These are phyloP conservation scores for Streptopelia turtur DNA, from an alignment of 2,797 vertebrate species.

Conservation along the genomic window DNA sequence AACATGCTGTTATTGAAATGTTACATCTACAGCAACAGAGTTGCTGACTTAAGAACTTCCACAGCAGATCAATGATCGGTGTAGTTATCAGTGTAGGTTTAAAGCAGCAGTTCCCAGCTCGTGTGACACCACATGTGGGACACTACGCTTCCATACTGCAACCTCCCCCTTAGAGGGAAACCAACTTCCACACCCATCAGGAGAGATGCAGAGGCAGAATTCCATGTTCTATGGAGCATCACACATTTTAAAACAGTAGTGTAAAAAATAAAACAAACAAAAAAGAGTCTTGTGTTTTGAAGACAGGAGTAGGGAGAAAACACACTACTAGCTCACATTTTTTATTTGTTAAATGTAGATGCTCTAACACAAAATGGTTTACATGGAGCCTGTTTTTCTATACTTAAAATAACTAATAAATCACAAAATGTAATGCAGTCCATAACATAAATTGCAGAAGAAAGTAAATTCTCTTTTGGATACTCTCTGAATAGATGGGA, in stretches of 20 bases:
- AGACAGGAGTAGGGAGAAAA: neutral
- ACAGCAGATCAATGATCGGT: neutral
- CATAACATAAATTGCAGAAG: neutral
- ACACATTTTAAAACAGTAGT: neutral
- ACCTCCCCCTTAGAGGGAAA: neutral
- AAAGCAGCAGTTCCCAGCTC: neutral
- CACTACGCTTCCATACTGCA: neutral
- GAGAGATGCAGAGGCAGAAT: neutral
- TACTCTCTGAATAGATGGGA: neutral
- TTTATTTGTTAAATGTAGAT: neutral
- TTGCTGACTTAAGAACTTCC: neutral
- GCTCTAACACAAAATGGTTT: neutral
- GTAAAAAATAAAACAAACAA: neutral
- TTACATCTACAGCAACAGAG: neutral
- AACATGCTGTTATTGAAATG: neutral
- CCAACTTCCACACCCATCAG: accelerated
- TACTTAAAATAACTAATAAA: neutral
- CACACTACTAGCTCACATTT: neutral
- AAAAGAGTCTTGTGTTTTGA: neutral
- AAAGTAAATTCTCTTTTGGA: neutral
- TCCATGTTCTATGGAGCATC: neutral
- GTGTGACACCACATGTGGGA: accelerated
- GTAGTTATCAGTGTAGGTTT: neutral
- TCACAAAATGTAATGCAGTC: neutral
- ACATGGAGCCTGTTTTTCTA: neutral